phyloP scores from a whole-genome alignment of 2,113 vertebrate genomes.

The Uropsilus gracilis region DNA sequence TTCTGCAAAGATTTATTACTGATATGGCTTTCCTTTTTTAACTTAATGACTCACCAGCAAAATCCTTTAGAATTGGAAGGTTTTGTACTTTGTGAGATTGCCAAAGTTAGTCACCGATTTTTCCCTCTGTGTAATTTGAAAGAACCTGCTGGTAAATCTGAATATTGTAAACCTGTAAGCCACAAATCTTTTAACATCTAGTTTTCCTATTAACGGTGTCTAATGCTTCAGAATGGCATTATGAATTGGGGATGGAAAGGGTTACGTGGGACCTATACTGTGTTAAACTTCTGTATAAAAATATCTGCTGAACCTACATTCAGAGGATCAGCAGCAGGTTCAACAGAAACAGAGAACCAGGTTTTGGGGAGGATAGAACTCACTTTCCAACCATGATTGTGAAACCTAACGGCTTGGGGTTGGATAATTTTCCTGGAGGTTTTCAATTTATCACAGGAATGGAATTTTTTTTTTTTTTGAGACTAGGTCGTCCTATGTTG shows the following conservation, averaged over 20 bases:
- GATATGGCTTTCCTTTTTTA: slow-evolving; percentile 69
- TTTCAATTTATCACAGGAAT: background rate
- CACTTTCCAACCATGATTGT: background rate
- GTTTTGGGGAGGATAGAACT: background rate
- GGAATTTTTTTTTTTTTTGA: too few species aligned
- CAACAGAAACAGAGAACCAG: background rate
- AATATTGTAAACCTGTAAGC: slow-evolving; percentile 39
- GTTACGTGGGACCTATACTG: background rate
- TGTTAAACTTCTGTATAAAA: background rate
- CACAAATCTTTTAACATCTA: slow-evolving; percentile 28
- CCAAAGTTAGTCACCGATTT: slow-evolving; percentile 39
- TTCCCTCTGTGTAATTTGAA: slow-evolving; percentile 36
- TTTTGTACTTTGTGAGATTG: slow-evolving; percentile 51
- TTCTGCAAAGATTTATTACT: slow-evolving; percentile 65
- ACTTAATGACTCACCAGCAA: slow-evolving; percentile 74
- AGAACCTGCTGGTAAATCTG: slow-evolving; percentile 54
- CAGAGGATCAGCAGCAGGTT: background rate
- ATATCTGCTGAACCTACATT: background rate
- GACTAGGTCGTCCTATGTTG: too few species aligned
- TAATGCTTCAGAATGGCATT: background rate
- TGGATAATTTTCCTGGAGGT: background rate
- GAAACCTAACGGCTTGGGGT: too few species aligned
- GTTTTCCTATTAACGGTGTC: background rate
- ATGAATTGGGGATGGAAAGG: background rate
- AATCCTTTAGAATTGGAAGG: slow-evolving; percentile 62